phyloP scores from a whole-genome alignment of 2,797 vertebrate genomes.

The Pogonophryne albipinna region DNA sequence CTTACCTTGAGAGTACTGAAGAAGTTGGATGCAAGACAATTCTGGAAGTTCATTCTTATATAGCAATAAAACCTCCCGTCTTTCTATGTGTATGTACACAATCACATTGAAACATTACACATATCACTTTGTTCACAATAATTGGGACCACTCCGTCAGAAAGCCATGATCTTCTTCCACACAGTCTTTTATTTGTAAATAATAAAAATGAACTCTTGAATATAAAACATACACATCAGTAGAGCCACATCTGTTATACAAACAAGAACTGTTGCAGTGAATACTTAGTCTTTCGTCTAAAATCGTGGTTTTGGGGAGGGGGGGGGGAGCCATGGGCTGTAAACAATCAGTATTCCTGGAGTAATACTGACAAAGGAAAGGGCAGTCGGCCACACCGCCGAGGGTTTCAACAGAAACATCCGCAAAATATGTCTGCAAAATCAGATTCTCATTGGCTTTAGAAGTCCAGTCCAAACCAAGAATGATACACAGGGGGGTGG shows the following conservation, averaged over 20 bases:
- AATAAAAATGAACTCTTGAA: conserved; percentile 91
- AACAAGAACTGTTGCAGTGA: conserved; percentile 89
- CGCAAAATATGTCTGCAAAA: conserved; percentile 91
- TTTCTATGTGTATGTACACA: background rate
- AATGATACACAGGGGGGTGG: conserved; percentile 37
- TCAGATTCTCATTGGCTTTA: conserved; percentile 89
- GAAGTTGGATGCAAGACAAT: background rate
- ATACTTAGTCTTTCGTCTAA: conserved; percentile 86
- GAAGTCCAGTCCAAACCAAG: conserved; percentile 87
- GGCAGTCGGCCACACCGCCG: conserved; percentile 89
- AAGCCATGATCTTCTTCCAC: conserved; percentile 80
- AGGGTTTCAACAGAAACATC: conserved; percentile 90
- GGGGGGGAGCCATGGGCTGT: conserved; percentile 84
- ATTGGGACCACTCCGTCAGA: conserved; percentile 41
- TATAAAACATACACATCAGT: conserved; percentile 91
- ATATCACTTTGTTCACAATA: conserved; percentile 14
- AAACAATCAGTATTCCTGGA: conserved; percentile 88
- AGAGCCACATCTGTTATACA: conserved; percentile 90
- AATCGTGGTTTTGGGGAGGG: conserved; percentile 71
- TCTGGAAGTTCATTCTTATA: background rate
- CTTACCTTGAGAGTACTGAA: background rate
- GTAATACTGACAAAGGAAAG: conserved; percentile 90
- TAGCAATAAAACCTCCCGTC: background rate
- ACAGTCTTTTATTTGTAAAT: conserved; percentile 92
- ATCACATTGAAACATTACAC: background rate